These are phyloP conservation scores for Drosophila suzukii DNA, from an alignment of 1,140 invertebrate species.

Conservation along the genomic window DNA sequence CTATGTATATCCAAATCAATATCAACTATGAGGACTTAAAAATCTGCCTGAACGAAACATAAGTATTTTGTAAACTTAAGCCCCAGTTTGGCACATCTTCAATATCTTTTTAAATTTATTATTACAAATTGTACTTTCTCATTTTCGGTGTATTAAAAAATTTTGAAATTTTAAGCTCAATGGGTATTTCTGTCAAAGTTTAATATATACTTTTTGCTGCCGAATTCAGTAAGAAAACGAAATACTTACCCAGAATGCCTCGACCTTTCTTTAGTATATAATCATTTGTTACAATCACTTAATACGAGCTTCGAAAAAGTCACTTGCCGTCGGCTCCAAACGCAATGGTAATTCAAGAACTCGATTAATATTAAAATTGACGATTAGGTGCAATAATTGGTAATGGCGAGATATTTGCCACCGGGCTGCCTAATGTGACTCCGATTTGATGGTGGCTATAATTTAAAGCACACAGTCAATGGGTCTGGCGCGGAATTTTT, in stretches of 20 bases:
- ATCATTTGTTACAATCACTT: conserved; percentile 7
- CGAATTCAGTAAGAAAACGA: background rate
- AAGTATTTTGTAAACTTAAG: too few relatives aligned
- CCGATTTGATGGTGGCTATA: conserved; percentile 47
- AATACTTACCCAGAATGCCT: conserved; percentile 5
- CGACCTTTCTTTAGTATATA: background rate
- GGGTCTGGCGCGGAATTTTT: conserved; percentile 55
- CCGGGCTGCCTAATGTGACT: conserved; percentile 14
- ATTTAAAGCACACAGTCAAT: conserved; percentile 58
- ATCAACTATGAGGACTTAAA: too few relatives aligned
- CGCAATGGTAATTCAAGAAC: conserved; percentile 10
- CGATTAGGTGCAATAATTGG: conserved; percentile 27
- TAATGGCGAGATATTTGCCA: conserved; percentile 36
- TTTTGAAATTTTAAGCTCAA: too few relatives aligned
- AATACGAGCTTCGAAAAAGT: background rate
- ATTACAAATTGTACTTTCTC: too few relatives aligned
- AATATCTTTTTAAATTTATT: too few relatives aligned
- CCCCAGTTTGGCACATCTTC: too few relatives aligned
- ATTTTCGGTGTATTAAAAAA: too few relatives aligned
- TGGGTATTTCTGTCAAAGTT: too few relatives aligned
- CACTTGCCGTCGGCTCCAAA: conserved; percentile 45
- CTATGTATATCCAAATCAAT: too few relatives aligned
- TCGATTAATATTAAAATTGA: conserved; percentile 16
- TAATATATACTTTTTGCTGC: too few relatives aligned
- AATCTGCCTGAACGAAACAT: too few relatives aligned